Base-by-base conservation (phyloP, 2,888 invertebrate species). In the Standfussiana lucernea region DNA sequence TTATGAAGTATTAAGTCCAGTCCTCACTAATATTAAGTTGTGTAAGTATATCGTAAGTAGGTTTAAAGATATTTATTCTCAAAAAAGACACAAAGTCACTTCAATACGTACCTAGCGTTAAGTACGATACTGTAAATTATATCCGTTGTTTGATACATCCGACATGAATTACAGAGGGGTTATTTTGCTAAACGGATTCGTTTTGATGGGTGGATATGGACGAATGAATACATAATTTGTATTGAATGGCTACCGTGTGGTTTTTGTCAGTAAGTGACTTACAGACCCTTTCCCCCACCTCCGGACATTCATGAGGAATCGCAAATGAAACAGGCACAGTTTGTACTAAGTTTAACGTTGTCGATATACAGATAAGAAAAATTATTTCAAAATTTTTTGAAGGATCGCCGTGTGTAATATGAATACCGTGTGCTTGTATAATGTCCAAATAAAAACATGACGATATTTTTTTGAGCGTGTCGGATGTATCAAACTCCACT, bases 21-120 rank as follows among this genome's bases (percentile, higher is more conserved):
- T 83, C 83, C 80, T 80, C 80, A 83, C 62, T 80, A 78, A 47
- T 42, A 21, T 28, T 80, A 80, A 50, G 61, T 35, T 50, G 47
- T 76, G 32, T 82, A 37, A 21, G 59, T 40, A 77, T 65, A 42
- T 69, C 10, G 15, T 76, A 66, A 66, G n/a, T n/a, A n/a, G n/a
- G n/a, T n/a, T n/a, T n/a, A n/a, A n/a, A n/a, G n/a, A n/a, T n/a
- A n/a, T n/a, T n/a, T n/a, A n/a, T n/a, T n/a, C n/a, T n/a, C n/a
- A n/a, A n/a, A n/a, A n/a, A n/a, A n/a, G n/a, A n/a, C n/a, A n/a
- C n/a, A n/a, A n/a, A n/a, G 42, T 35, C 65, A 77, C 50, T 45
- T 50, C 21, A 2, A 32, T 61, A 66, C 37, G 53, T 70, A 75
- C 42, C 24, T 28, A 28, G 42, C 45, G n/a, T 15, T 56, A 35